A percentile compares a stretch with the other conserved stretches of the same genome.
phyloP scores from a whole-genome alignment of 1,140 invertebrate genomes.

The Drusus annulatus region DNA sequence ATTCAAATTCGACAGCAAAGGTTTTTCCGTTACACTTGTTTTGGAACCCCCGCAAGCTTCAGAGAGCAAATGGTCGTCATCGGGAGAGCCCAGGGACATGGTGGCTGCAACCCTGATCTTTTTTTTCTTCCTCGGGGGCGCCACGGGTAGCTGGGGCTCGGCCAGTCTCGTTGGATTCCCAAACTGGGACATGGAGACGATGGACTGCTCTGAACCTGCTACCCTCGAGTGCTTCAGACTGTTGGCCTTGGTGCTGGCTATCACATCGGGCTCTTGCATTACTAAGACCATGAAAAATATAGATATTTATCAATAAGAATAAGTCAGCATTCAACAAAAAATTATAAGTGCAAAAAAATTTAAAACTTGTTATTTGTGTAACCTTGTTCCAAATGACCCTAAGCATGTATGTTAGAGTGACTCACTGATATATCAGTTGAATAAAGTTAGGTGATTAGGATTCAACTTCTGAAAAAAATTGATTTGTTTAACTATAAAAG shows the following conservation, averaged over 20 bases:
- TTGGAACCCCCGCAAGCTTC: constrained; percentile 11
- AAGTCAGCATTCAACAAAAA: too few relatives aligned
- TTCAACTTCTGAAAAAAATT: too few relatives aligned
- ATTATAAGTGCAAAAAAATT: too few relatives aligned
- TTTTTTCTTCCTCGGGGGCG: constrained; percentile 87
- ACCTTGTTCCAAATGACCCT: too few relatives aligned
- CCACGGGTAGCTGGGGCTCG: constrained; percentile 74
- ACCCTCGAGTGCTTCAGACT: constrained; percentile 70
- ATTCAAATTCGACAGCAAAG: constrained; percentile 61
- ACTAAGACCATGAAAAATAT: constrained; percentile 38
- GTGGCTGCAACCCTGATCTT: constrained; percentile 67
- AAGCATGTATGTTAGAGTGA: too few relatives aligned
- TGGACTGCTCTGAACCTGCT: constrained; percentile 61
- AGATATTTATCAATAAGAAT: too few relatives aligned
- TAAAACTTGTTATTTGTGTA: too few relatives aligned
- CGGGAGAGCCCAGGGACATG: constrained; percentile 64
- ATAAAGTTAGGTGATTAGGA: too few relatives aligned
- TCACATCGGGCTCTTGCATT: constrained; percentile 91
- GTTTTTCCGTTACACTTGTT: constrained; percentile 53
- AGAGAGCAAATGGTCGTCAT: constrained; percentile 43
- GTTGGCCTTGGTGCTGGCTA: constrained; percentile 90
- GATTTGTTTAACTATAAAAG: too few relatives aligned
- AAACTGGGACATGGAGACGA: constrained; percentile 62
- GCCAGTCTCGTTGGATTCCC: constrained; percentile 57
- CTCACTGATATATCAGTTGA: too few relatives aligned